Evolutionary conservation across 2,797 vertebrate species (phyloP).

Genomic region (Emydoidea blandingii): DNA sequence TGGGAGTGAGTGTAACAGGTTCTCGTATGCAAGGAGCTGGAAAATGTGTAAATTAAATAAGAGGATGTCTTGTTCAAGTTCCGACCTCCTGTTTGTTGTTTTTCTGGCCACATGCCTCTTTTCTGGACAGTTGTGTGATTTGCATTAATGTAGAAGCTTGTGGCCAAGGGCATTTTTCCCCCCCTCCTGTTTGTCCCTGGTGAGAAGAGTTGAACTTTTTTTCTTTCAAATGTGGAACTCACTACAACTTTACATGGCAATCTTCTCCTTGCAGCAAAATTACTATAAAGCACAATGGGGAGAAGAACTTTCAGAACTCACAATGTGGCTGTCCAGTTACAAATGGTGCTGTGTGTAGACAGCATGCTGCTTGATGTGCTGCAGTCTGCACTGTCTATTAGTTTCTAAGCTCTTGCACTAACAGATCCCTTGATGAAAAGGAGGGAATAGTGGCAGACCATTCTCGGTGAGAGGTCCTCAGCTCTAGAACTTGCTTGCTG

Average conservation of each 20-base stretch:
- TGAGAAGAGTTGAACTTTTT: neutral
- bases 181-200: neutral
- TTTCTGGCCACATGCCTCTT: neutral
- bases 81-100: neutral
- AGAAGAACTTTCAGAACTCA: neutral
- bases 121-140: neutral
- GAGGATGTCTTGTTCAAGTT: neutral
- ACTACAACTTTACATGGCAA: neutral
- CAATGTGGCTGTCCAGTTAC: neutral
- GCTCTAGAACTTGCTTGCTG: neutral
- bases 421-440: neutral
- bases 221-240: neutral
- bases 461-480: neutral
- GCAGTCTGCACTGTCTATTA: neutral
- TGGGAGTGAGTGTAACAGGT: neutral
- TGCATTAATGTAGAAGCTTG: neutral
- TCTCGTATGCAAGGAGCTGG: neutral
- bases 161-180: neutral
- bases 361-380: neutral
- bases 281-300: neutral
- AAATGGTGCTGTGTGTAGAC: neutral
- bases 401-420: neutral
- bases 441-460: neutral
- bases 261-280: neutral
- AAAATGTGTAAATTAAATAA: neutral